These are phyloP conservation scores for Himalopsyche tibetana DNA, from an alignment of 2,888 invertebrate genomes.

Conservation along the genomic window DNA sequence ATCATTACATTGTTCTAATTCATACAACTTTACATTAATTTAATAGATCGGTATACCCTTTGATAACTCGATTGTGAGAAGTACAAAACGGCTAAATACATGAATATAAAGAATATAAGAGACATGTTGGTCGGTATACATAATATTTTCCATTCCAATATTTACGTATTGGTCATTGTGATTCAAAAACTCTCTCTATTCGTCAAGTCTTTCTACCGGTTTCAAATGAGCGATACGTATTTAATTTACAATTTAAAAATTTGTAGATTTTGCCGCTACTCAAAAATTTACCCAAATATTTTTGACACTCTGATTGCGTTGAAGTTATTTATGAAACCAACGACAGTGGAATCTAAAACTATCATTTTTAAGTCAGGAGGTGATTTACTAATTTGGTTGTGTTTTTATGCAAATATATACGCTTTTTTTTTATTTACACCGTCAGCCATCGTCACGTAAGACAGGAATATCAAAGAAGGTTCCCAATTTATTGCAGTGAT, in stretches of 20 bases:
- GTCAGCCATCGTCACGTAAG: too few relatives aligned
- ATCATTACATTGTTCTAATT: background rate
- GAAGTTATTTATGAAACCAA: background rate
- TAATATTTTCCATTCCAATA: slow-evolving; percentile 17
- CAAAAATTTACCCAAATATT: too few relatives aligned
- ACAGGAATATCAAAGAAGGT: too few relatives aligned
- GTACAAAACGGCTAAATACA: slow-evolving; percentile 24
- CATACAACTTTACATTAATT: slow-evolving; percentile 6
- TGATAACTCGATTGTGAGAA: slow-evolving; percentile 35
- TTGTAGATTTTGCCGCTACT: too few relatives aligned
- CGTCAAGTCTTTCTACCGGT: background rate
- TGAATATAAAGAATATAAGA: slow-evolving; percentile 40
- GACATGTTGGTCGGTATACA: slow-evolving; percentile 32
- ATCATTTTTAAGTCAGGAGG: too few relatives aligned
- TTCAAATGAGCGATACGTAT: background rate
- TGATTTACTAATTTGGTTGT: too few relatives aligned
- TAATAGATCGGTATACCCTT: background rate
- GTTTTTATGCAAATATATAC: too few relatives aligned
- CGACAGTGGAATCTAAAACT: background rate
- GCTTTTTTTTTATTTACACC: too few relatives aligned
- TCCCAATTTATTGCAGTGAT: too few relatives aligned
- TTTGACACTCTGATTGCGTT: background rate
- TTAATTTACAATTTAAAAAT: background rate
- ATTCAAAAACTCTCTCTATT: slow-evolving; percentile 10
- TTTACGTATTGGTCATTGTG: background rate